Base-by-base conservation (phyloP, 2,113 vertebrate species). In the Grammomys surdaster region DNA sequence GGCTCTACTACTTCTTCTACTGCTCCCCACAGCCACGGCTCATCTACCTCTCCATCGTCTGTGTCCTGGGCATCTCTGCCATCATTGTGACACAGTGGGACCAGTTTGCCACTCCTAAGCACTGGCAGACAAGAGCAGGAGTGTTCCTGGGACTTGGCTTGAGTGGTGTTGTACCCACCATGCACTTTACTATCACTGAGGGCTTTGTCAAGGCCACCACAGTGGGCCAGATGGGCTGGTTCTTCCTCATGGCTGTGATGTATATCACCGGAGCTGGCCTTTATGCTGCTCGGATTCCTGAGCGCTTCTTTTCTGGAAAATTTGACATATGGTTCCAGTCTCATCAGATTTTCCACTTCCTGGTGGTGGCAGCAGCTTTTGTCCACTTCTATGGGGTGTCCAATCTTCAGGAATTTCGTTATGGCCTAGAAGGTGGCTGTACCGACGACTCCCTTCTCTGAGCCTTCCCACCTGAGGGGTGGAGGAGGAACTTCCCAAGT, bases 321-420 rank as follows among this genome's bases (percentile, higher is more conserved):
- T 99, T 99, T 54, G 99, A 99, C 98, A 99, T 99, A 96, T 99
- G 99, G 99, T 99, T 99, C 96, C 99, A 99, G 97, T 99, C 99
- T 0, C 99, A 99, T 97, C 99, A 99, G 98, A 99, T 99, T 96
- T 99, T 99, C 97, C 99, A 99, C 0, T 99, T 99, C 81, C 98
- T 99, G 95, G 99, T 99, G 94, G 99, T 99, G 96, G 99, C 99
- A 0, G 99, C 99, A 0, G 99, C 99, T 58, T 99, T 99, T 26
- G 98, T 99, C 97, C 99, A 99, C 97, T 99, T 99, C 98, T 99
- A 99, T 0, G 99, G 99, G 0, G 99, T 99, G 97, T 99, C 99
- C 67, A 99, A 99, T 98, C 98, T 99, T 95, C 99, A 99, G 97
- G 99, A 99, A 98, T 99, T 99, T 93, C 99, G 99, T 84, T 99